Conservation (phyloP, 2,797 vertebrate genomes). For the Acanthornis magna region DNA sequence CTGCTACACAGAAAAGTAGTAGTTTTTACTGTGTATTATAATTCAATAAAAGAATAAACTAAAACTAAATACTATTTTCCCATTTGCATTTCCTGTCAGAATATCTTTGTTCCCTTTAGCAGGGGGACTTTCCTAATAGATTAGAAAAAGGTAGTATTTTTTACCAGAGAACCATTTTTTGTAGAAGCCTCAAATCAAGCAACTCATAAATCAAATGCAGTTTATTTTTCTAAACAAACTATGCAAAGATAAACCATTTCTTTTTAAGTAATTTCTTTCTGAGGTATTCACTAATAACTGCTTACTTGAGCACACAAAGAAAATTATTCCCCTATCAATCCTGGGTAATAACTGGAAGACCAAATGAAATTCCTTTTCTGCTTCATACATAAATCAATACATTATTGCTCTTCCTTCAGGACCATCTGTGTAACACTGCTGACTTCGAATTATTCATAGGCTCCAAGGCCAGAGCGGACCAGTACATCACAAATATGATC, state of each 20-base stretch:
- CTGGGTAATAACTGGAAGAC: background rate
- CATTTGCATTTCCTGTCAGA: background rate
- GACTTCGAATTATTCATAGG: background rate
- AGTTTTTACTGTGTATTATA: background rate
- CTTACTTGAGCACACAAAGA: background rate
- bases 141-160: background rate
- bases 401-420: background rate
- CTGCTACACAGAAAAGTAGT: background rate
- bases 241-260: background rate
- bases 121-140: background rate
- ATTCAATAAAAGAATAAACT: background rate
- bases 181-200: background rate
- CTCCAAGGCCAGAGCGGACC: background rate
- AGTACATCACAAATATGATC: background rate
- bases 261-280: background rate
- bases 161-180: background rate
- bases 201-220: background rate
- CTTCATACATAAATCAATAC: background rate
- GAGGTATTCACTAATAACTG: background rate
- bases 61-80: background rate
- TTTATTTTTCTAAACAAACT: background rate
- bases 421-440: background rate
- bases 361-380: background rate
- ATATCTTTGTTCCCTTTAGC: background rate
- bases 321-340: background rate